phyloP scores from a whole-genome alignment of 2,113 vertebrate genomes.

The Trachemys scripta region DNA sequence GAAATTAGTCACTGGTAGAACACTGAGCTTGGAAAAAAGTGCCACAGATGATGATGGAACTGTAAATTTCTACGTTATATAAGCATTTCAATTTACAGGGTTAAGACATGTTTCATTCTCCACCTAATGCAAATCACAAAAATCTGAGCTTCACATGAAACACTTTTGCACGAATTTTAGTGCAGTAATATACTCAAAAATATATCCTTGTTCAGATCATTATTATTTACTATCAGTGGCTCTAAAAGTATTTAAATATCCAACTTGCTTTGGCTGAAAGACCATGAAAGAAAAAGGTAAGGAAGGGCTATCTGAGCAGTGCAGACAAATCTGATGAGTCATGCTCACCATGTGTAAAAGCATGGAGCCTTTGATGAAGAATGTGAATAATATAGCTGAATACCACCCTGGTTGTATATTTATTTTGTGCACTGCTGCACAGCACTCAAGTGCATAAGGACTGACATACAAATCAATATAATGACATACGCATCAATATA shows the following conservation, averaged over 20 bases:
- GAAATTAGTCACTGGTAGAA: not conserved
- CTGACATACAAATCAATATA: not conserved
- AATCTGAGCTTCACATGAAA: not conserved
- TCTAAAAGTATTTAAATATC: not conserved
- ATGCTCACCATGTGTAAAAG: not conserved
- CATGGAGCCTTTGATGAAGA: not conserved
- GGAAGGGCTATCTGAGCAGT: not conserved
- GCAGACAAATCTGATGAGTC: not conserved
- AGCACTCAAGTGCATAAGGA: not conserved
- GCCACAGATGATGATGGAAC: not conserved
- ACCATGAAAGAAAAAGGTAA: not conserved
- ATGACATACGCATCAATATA: not conserved
- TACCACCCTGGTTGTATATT: not conserved
- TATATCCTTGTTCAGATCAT: not conserved
- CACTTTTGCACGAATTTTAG: not conserved
- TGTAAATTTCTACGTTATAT: not conserved
- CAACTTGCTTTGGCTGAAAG: constrained; percentile 9
- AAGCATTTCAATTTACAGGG: not conserved
- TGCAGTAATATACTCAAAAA: not conserved
- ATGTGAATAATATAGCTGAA: not conserved
- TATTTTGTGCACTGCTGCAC: not conserved
- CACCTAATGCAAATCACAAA: not conserved
- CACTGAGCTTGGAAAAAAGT: not conserved
- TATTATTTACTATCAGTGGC: constrained; percentile 23
- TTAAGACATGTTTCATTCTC: not conserved